Base-by-base conservation (phyloP, 1,140 invertebrate genomes). In the Orussus abietinus region DNA sequence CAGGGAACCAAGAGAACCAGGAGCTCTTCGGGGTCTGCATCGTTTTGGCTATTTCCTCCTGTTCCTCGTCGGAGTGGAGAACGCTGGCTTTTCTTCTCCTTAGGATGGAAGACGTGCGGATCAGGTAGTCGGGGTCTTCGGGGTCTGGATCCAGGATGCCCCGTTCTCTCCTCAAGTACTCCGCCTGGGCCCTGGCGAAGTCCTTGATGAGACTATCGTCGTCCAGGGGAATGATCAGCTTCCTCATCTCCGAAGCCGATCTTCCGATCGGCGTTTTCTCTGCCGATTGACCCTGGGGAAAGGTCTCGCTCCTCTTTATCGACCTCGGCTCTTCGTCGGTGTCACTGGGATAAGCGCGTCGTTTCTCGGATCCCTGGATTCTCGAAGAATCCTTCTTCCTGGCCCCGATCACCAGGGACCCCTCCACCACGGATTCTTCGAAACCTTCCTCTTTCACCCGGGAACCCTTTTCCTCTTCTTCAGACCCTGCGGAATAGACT, bases 201-300 rank as follows among this genome's bases (percentile, higher is more conserved):
- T 74, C 69, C 7, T 69, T 51, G 2, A 66, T 56, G 0, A 74
- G 41, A 28, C 51, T 62, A 5, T 69, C 64, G 18, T 72, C 56
- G 11, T 44, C 62, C 30, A 74, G 28, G 0, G 64, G 69, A 20
- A 74, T 72, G 10, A 72, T 66, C 28, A 71, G 62, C n/a, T 74
- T 38, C 37, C 32, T 69, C 4, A 45, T 17, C 4, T 59, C 53
- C 0, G 33, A 21, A 0, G 29, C 18, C 9, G 53, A 54, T 15
- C 39, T 43, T 13, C 47, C 42, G 2, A 49, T 34, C 22, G 26
- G 19, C 3, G 28, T 11, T 15, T 7, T 36, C 7, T 34, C 36
- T 18, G 9, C 4, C 38, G 1, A 4, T 3, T 5, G 18, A 4
- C 11, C 28, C 42, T 2, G 5, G 2, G 54, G 40, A 1, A 55